Conservation (phyloP, 2,113 vertebrate species). For the Aix galericulata region DNA sequence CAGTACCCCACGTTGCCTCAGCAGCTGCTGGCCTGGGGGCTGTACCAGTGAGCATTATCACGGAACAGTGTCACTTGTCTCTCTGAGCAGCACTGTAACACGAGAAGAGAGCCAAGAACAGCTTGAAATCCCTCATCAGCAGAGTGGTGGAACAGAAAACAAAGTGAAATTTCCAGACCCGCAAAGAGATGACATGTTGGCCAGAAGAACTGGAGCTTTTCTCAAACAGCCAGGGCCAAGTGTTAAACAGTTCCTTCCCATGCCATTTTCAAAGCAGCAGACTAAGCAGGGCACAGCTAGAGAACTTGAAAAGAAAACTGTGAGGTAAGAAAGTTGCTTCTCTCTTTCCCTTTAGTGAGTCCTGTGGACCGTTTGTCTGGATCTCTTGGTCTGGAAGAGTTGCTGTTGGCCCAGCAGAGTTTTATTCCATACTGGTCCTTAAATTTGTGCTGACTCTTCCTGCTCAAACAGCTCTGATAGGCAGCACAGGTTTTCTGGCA, state of each 20-base stretch:
- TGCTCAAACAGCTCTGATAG: background rate
- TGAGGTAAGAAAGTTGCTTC: conserved; percentile 66
- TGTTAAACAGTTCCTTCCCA: conserved; percentile 78
- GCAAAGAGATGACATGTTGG: conserved; percentile 73
- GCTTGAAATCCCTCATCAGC: conserved; percentile 47
- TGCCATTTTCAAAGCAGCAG: conserved; percentile 74
- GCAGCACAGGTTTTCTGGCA: background rate
- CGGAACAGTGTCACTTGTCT: conserved; percentile 59
- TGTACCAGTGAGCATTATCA: conserved; percentile 70
- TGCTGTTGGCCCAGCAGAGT: background rate
- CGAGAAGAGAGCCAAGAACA: conserved; percentile 55
- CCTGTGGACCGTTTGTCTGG: background rate
- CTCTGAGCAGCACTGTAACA: conserved; percentile 53
- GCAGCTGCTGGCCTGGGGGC: conserved; percentile 71
- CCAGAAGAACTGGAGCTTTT: conserved; percentile 65
- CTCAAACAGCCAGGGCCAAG: conserved; percentile 58
- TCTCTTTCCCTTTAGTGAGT: background rate
- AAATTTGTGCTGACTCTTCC: background rate
- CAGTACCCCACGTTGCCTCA: conserved; percentile 58
- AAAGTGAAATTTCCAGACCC: conserved; percentile 61
- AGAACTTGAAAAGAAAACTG: conserved; percentile 52
- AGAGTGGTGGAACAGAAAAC: conserved; percentile 41
- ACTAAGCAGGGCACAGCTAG: conserved; percentile 54
- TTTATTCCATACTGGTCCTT: background rate
- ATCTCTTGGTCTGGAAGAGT: background rate